A percentile compares a stretch with the other conserved stretches of the same genome.
These are phyloP conservation scores for Drosophila demipolita DNA, from an alignment of 2,888 invertebrate species.

Conservation along the genomic window DNA sequence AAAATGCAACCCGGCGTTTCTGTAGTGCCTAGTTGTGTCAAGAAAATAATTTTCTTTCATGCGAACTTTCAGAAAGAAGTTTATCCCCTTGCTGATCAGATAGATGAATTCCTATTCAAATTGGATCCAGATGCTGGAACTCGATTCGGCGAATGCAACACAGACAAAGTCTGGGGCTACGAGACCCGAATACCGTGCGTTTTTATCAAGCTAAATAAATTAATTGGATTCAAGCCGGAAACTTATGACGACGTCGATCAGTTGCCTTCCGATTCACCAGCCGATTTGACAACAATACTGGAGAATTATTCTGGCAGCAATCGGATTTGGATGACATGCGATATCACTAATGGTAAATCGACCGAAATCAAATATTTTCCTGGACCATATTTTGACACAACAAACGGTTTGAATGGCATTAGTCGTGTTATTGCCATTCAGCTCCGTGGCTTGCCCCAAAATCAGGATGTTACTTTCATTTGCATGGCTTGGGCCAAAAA, in stretches of 20 bases:
- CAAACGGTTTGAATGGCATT: constrained; percentile 17
- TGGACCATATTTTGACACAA: constrained; percentile 51
- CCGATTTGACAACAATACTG: constrained; percentile 6
- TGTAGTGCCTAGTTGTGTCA: constrained; percentile 16
- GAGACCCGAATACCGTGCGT: constrained; percentile 32
- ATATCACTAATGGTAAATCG: not conserved
- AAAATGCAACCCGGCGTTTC: constrained; percentile 59
- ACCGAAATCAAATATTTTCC: constrained; percentile 45
- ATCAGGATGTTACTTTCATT: constrained; percentile 16
- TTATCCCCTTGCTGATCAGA: constrained; percentile 35
- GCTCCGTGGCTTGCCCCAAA: constrained; percentile 29
- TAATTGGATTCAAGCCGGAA: constrained; percentile 41
- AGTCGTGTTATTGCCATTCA: constrained; percentile 57
- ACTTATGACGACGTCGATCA: constrained; percentile 44
- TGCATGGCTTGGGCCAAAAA: constrained; percentile 66
- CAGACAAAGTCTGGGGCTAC: constrained; percentile 62
- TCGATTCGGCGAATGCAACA: constrained; percentile 44
- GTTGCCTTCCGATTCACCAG: constrained; percentile 29
- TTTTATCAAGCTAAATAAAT: constrained; percentile 60
- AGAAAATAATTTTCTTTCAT: constrained; percentile 7
- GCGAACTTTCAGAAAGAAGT: constrained; percentile 8
- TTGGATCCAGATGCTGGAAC: constrained; percentile 1
- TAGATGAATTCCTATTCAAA: constrained; percentile 34
- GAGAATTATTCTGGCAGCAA: constrained; percentile 13
- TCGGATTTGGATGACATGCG: constrained; percentile 62